Conservation (phyloP, 2,113 vertebrate genomes). For the Melanerpes aurifrons region DNA sequence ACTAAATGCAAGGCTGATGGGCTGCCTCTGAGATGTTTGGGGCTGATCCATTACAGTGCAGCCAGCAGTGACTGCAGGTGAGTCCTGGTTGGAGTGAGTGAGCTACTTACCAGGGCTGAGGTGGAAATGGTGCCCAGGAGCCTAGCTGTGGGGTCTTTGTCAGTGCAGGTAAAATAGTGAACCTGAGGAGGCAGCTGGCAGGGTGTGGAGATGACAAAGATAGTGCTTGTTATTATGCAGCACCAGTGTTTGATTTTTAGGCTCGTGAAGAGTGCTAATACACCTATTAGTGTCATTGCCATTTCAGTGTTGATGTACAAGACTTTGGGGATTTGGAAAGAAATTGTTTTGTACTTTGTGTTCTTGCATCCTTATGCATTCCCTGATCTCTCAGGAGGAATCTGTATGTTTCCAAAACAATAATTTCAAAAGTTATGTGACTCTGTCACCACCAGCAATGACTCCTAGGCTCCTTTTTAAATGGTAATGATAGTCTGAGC, state of each 20-base stretch:
- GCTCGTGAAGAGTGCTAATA: background rate
- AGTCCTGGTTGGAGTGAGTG: background rate
- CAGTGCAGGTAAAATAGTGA: background rate
- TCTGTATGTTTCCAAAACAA: background rate
- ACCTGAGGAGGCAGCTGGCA: background rate
- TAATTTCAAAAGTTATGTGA: background rate
- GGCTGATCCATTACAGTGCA: background rate
- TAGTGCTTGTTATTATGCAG: background rate
- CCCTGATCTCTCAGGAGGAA: background rate
- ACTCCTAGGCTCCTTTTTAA: background rate
- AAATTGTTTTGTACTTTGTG: background rate
- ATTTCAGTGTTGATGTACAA: background rate
- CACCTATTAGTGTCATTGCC: background rate
- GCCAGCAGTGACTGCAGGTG: accelerated
- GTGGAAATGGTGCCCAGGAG: background rate
- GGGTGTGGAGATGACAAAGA: background rate
- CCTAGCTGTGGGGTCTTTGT: background rate
- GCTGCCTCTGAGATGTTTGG: background rate
- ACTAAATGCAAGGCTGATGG: background rate
- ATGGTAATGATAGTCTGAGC: background rate
- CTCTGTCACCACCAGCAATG: background rate
- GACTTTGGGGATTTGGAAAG: background rate
- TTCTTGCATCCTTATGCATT: background rate
- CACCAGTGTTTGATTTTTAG: background rate
- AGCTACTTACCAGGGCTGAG: background rate